phyloP scores from a whole-genome alignment of 1,140 invertebrate genomes.

The Apis laboriosa region DNA sequence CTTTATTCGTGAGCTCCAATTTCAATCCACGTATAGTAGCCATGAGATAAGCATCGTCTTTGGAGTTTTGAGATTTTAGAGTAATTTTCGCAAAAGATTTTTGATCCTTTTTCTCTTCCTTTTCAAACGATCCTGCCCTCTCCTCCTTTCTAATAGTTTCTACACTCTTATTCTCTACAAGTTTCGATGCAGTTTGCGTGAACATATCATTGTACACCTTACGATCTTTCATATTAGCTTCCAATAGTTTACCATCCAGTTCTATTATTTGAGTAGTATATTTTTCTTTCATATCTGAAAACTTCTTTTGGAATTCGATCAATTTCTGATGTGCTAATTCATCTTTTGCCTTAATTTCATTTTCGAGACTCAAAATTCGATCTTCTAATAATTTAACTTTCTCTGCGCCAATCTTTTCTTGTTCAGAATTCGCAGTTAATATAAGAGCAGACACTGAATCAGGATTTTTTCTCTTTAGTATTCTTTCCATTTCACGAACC shows the following conservation, averaged over 20 bases:
- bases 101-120: slow-evolving; percentile 59
- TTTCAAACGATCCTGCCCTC: slow-evolving; percentile 34
- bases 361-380: slow-evolving; percentile 85
- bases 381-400: slow-evolving; percentile 85
- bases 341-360: slow-evolving; percentile 86
- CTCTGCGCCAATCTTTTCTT: slow-evolving; percentile 78
- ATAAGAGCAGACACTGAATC: slow-evolving; percentile 89
- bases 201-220: slow-evolving; percentile 68
- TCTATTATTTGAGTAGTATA: slow-evolving; percentile 88
- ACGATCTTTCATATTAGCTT: slow-evolving; percentile 59
- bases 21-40: slow-evolving; percentile 90
- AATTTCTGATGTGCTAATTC: slow-evolving; percentile 86
- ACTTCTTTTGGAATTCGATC: slow-evolving; percentile 86
- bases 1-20: slow-evolving; percentile 86
- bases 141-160: slow-evolving; percentile 62
- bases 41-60: slow-evolving; percentile 88
- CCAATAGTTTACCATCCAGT: slow-evolving; percentile 82
- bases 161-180: slow-evolving; percentile 58
- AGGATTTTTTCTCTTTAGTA: slow-evolving; percentile 88
- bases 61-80: slow-evolving; percentile 76
- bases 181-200: slow-evolving; percentile 70
- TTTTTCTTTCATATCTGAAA: slow-evolving; percentile 88
- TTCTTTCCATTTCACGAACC: slow-evolving; percentile 90
- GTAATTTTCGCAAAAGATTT: slow-evolving; percentile 55
- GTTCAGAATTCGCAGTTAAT: slow-evolving; percentile 83